Evolutionary conservation across 2,113 vertebrate species (phyloP).

Genomic region (Pimephales promelas): DNA sequence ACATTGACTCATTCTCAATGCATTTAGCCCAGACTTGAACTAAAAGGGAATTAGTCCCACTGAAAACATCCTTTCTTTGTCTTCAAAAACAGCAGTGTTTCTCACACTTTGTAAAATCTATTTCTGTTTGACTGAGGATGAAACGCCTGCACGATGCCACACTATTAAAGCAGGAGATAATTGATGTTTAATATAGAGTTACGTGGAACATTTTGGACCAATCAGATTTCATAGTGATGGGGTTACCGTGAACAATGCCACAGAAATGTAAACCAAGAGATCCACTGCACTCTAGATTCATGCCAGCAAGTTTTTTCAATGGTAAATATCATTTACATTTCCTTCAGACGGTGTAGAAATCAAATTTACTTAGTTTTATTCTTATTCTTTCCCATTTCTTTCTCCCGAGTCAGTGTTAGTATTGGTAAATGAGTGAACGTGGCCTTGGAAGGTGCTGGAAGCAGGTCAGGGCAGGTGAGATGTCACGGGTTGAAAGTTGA

Average conservation of each 20-base stretch:
- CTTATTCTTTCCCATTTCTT: not conserved
- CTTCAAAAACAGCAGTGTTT: slow-evolving; percentile 36
- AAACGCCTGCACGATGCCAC: not conserved
- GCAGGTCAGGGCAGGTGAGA: slow-evolving; percentile 11
- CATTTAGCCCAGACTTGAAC: slow-evolving; percentile 86
- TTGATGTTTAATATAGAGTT: not conserved
- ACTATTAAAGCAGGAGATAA: not conserved
- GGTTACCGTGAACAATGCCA: not conserved
- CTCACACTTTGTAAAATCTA: slow-evolving; percentile 54
- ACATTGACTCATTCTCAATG: slow-evolving; percentile 83
- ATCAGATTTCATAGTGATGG: not conserved
- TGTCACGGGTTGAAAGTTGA: slow-evolving; percentile 12
- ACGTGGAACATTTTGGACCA: not conserved
- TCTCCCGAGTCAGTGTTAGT: not conserved
- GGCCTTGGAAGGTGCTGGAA: slow-evolving; percentile 14
- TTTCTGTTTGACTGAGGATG: not conserved
- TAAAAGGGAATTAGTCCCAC: slow-evolving; percentile 82
- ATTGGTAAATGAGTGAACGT: slow-evolving; percentile 6
- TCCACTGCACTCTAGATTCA: not conserved
- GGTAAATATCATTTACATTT: not conserved
- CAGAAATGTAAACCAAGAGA: not conserved
- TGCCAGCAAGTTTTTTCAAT: not conserved
- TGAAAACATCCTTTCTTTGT: slow-evolving; percentile 36
- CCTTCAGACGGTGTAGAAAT: not conserved
- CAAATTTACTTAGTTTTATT: not conserved